These are phyloP conservation scores for Planiliza haematocheilus DNA, from an alignment of 2,113 vertebrate genomes.

Conservation along the genomic window DNA sequence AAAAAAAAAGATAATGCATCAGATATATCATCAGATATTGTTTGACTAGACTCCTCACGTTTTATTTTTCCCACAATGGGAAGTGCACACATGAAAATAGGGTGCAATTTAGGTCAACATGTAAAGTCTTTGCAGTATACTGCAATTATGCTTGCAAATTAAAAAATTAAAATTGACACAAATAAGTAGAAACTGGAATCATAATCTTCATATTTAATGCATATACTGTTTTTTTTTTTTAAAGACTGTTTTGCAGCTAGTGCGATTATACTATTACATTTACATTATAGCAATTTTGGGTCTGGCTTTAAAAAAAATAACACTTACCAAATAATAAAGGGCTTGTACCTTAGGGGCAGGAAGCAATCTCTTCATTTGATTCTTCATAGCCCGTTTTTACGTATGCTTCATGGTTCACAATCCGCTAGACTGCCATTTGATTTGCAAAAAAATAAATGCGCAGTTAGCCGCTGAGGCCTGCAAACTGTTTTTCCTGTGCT, in stretches of 20 bases:
- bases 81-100: not conserved
- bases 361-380: not conserved
- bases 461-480: constrained; percentile 41
- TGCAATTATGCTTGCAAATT: too few species aligned
- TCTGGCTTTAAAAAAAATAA: too few species aligned
- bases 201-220: too few species aligned
- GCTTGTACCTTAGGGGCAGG: not conserved
- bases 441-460: constrained; percentile 40
- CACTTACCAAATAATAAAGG: not conserved
- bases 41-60: not conserved
- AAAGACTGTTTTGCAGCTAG: not conserved
- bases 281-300: too few species aligned
- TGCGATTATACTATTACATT: too few species aligned
- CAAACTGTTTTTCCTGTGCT: constrained; percentile 35
- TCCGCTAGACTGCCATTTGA: not conserved
- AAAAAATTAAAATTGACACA: too few species aligned
- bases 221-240: too few species aligned
- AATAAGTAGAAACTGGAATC: too few species aligned
- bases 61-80: not conserved
- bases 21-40: not conserved
- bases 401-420: not conserved
- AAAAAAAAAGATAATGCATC: not conserved
- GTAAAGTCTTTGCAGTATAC: too few species aligned
- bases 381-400: not conserved
- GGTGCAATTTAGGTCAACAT: not conserved